Percentiles rank a stretch among this genome's conserved stretches.
These are phyloP conservation scores for Cenopis cana DNA, from an alignment of 2,888 invertebrate genomes.

Conservation along the genomic window DNA sequence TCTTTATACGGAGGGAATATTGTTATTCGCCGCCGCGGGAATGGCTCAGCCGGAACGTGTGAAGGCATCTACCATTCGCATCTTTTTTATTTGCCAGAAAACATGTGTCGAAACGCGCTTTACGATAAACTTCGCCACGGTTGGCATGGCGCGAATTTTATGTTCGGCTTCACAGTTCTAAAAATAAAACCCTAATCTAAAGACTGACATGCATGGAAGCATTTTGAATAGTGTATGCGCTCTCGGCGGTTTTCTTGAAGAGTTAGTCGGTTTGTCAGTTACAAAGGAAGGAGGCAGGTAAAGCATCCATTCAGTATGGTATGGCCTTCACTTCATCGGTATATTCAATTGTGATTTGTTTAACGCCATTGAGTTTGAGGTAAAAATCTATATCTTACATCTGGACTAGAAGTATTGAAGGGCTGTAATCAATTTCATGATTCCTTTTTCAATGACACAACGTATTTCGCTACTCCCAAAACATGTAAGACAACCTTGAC, in stretches of 20 bases:
- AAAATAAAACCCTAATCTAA: conserved; percentile 24
- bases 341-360: too few species aligned
- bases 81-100: conserved; percentile 43
- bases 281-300: background rate
- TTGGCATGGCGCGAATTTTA: conserved; percentile 37
- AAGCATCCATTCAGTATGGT: too few species aligned
- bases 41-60: conserved; percentile 44
- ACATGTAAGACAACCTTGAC: too few species aligned
- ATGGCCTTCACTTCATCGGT: background rate
- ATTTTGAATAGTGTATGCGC: background rate
- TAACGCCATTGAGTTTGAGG: too few species aligned
- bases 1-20: conserved; percentile 44
- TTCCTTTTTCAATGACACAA: too few species aligned
- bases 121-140: conserved; percentile 41
- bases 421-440: too few species aligned
- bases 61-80: conserved; percentile 47
- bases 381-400: too few species aligned
- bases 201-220: conserved; percentile 9
- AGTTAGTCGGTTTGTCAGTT: background rate
- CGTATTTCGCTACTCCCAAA: too few species aligned
- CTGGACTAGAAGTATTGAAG: too few species aligned
- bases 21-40: conserved; percentile 43
- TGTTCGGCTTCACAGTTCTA: conserved; percentile 36
- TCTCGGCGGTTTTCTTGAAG: background rate
- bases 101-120: conserved; percentile 44